These are phyloP conservation scores for Acleris emargana DNA, from an alignment of 2,888 invertebrate genomes.

Conservation along the genomic window DNA sequence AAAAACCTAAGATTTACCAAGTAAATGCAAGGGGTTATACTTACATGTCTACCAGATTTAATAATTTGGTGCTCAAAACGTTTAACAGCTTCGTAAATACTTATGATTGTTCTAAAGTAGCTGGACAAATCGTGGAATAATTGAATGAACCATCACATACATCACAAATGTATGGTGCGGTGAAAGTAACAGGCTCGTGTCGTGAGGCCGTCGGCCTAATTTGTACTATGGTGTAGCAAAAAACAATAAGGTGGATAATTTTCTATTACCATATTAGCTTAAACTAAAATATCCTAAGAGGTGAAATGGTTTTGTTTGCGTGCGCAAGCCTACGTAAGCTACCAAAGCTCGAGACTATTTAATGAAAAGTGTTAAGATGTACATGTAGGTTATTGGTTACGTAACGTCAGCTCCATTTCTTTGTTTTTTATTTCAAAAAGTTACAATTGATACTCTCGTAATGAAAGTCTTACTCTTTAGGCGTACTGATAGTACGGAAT, in stretches of 20 bases:
- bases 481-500: slow-evolving; percentile 13
- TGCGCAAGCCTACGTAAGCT: too few species aligned
- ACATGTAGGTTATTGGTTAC: too few species aligned
- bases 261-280: slow-evolving; percentile 1
- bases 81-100: too few species aligned
- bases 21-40: neutral
- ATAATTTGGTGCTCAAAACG: too few species aligned
- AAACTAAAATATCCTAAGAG: slow-evolving; percentile 21
- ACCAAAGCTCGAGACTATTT: too few species aligned
- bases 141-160: slow-evolving; percentile 40
- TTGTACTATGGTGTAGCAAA: slow-evolving; percentile 37
- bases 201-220: slow-evolving; percentile 45
- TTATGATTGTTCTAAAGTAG: neutral
- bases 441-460: too few species aligned
- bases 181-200: slow-evolving; percentile 48
- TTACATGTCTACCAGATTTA: neutral
- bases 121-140: slow-evolving; percentile 23
- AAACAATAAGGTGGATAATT: neutral
- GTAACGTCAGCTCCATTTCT: too few species aligned
- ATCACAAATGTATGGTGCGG: slow-evolving; percentile 46
- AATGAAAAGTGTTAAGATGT: too few species aligned
- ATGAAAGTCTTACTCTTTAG: too few species aligned
- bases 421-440: too few species aligned
- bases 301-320: neutral
- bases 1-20: too few species aligned